phyloP scores from a whole-genome alignment of 2,888 invertebrate genomes.

The Cephus nigrinus region DNA sequence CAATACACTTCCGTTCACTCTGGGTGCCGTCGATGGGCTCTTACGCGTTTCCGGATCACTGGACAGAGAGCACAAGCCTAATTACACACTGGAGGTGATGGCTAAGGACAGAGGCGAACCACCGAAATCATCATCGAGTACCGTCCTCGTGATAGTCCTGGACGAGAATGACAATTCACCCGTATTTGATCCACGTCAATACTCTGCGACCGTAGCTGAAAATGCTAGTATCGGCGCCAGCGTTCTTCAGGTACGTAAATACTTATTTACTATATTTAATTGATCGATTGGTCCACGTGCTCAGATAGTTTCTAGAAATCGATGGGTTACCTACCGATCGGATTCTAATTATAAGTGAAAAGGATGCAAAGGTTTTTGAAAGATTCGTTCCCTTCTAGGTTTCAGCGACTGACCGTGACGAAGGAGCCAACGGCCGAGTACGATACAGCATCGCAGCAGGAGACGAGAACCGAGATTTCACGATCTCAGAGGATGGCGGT shows the following conservation, averaged over 20 bases:
- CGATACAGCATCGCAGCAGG: slow-evolving; percentile 90
- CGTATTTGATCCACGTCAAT: slow-evolving; percentile 88
- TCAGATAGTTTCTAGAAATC: not conserved
- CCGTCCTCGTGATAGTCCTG: slow-evolving; percentile 79
- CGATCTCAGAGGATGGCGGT: slow-evolving; percentile 92
- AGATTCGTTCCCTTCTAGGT: slow-evolving; percentile 69
- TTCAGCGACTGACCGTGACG: slow-evolving; percentile 89
- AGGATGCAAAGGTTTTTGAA: not conserved
- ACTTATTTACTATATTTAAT: not conserved
- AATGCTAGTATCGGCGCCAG: slow-evolving; percentile 94
- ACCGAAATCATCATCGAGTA: slow-evolving; percentile 76
- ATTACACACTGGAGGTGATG: slow-evolving; percentile 81
- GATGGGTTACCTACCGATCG: not conserved
- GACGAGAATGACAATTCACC: slow-evolving; percentile 94
- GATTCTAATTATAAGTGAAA: not conserved
- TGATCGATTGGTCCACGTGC: not conserved
- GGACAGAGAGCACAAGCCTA: slow-evolving; percentile 83
- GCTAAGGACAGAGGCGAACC: slow-evolving; percentile 92
- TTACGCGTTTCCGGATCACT: slow-evolving; percentile 86
- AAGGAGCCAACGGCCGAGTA: slow-evolving; percentile 90
- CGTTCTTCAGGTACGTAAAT: slow-evolving; percentile 77
- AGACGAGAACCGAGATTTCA: slow-evolving; percentile 91
- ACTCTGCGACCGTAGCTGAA: slow-evolving; percentile 90
- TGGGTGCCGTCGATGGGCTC: slow-evolving; percentile 89
- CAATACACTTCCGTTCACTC: slow-evolving; percentile 75